phyloP scores from a whole-genome alignment of 1,140 invertebrate genomes.

The Neocloeon triangulifer region DNA sequence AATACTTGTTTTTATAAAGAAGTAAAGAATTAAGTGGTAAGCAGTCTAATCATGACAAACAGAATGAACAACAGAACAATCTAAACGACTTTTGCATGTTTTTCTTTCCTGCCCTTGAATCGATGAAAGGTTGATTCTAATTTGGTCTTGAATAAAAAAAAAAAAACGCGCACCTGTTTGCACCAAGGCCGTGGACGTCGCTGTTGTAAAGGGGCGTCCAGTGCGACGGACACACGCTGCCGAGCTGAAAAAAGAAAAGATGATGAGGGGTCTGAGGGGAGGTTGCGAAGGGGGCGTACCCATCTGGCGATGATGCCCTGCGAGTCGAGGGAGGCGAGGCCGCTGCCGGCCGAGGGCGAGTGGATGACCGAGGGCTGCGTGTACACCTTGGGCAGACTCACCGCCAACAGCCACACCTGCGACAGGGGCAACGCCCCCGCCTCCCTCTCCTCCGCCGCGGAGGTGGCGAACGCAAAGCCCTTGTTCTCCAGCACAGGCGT shows the following conservation, averaged over 20 bases:
- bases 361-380: conserved; percentile 25
- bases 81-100: no score
- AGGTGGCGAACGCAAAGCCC: no score
- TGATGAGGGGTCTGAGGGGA: background rate
- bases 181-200: conserved; percentile 56
- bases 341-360: conserved; percentile 14
- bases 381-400: conserved; percentile 43
- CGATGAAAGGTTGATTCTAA: no score
- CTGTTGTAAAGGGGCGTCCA: conserved; percentile 71
- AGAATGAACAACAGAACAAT: no score
- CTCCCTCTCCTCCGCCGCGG: background rate
- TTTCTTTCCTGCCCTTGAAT: no score
- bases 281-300: conserved; percentile 12
- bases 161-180: conserved; percentile 62
- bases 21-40: no score
- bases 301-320: conserved; percentile 36
- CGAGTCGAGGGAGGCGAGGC: conserved; percentile 17
- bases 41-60: no score
- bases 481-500: conserved; percentile 40
- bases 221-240: conserved; percentile 35
- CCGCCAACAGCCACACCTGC: conserved; percentile 55
- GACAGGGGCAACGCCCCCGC: conserved; percentile 30
- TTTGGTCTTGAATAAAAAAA: no score
- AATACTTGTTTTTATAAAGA: no score
- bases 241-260: conserved; percentile 12